Conservation (phyloP, 2,888 invertebrate species). For the Trichopoda pennipes region DNA sequence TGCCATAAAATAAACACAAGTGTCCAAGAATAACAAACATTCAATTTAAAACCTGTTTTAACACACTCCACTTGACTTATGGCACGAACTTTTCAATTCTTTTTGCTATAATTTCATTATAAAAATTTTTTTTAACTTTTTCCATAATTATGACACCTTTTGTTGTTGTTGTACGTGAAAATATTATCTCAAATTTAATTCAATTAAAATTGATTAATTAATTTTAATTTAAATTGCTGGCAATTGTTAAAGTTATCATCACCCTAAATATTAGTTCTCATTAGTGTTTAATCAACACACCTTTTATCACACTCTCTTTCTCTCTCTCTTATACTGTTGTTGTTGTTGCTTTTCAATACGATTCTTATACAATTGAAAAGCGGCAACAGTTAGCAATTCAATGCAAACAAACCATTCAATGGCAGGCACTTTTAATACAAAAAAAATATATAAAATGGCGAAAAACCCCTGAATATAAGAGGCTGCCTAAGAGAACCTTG, state of each 20-base stretch:
- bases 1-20: too few species aligned
- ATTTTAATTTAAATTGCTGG: slow-evolving; percentile 57
- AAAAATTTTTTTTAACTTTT: neutral
- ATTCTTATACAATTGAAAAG: slow-evolving; percentile 52
- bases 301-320: slow-evolving; percentile 7
- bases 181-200: slow-evolving; percentile 30
- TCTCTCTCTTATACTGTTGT: too few species aligned
- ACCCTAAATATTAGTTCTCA: slow-evolving; percentile 58
- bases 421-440: slow-evolving; percentile 11
- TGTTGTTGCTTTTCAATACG: neutral
- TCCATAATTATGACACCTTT: neutral
- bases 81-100: too few species aligned
- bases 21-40: neutral
- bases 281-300: slow-evolving; percentile 62
- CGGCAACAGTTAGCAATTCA: slow-evolving; percentile 52
- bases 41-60: neutral
- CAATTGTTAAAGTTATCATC: slow-evolving; percentile 54
- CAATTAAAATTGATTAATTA: slow-evolving; percentile 59
- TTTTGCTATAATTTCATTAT: neutral
- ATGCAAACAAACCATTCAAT: slow-evolving; percentile 27
- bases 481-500: neutral
- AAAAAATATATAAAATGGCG: neutral
- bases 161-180: neutral
- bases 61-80: too few species aligned
- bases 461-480: neutral